Evolutionary conservation across 1,140 invertebrate genomes (phyloP), one percentile per base, ranked within the genome.

Genomic region (Riptortus pedestris): DNA sequence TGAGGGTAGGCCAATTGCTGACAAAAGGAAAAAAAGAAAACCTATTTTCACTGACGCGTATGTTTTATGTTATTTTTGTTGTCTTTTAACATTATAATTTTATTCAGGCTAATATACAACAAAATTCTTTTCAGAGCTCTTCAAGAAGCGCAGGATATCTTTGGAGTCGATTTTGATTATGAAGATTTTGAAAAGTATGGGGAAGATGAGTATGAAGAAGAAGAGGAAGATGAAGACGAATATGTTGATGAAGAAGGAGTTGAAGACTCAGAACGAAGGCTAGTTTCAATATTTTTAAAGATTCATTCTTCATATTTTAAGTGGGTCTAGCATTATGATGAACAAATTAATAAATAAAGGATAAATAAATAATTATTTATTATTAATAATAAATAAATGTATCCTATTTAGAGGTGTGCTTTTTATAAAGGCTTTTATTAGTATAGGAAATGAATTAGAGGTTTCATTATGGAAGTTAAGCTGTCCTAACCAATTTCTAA

Each of bases 131-230:
- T 45, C 73, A 90, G 89, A 4, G 90, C 91, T 0, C 76, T 98
- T 27, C 95, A 98, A 83, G 93, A 98, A 77, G 96, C 96, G 60
- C 94, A 98, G 76, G 96, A 99, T 73, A 97, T 98, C 68, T 99
- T 99, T 76, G 97, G 96, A 63, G 94, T 98, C 22, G 93, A 98
- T 74, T 98, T 98, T 79, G 95, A 99, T 75, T 97, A 90, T 75
- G 91, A 95, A 67, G 94, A 97, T 69, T 94, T 97, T 78, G 85
- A 87, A 29, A 88, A 91, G 72, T 91, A 90, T 75, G 91, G 85
- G 20, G 89, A 91, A 7, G 88, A 91, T 12, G 86, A 89, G 66
- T 89, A 91, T 71, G 90, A 93, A 65, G 90, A 93, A 65, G 89
- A 90, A 48, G 83, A 85, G 18, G 85, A 86, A 14, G 86, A 91